Percentiles rank a stretch among this genome's conserved stretches.
Evolutionary conservation across 2,797 vertebrate species (phyloP).

Genomic region (Phrynocephalus vlangalii): DNA sequence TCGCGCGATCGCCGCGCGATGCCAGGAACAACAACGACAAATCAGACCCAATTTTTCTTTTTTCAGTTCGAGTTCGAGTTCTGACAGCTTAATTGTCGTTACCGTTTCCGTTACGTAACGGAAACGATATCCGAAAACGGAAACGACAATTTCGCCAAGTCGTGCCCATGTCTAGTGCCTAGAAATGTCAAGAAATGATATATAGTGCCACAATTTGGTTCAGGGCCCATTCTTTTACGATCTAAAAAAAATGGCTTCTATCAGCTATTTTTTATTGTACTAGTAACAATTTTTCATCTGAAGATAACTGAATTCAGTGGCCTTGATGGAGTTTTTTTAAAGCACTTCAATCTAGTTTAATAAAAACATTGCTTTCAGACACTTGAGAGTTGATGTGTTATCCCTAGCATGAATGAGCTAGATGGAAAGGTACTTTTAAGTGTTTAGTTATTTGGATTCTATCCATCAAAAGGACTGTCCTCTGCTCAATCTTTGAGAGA

Average conservation of each 20-base stretch:
- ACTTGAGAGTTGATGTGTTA: not conserved
- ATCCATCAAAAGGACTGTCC: not conserved
- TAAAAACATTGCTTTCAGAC: not conserved
- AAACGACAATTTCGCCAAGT: no score
- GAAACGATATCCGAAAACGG: no score
- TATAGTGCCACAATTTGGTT: not conserved
- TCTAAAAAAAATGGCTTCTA: not conserved
- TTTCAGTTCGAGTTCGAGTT: no score
- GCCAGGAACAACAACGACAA: no score
- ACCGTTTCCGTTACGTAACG: no score
- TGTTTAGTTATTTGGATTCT: not conserved
- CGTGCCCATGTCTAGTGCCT: no score
- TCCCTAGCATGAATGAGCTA: not conserved
- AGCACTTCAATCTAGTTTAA: conserved; percentile 2
- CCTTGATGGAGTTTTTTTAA: not conserved
- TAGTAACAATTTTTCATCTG: not conserved
- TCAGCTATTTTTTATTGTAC: not conserved
- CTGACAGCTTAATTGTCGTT: no score
- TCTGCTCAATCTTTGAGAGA: not conserved
- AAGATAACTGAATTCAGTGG: not conserved
- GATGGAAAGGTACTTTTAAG: not conserved
- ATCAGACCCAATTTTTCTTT: no score
- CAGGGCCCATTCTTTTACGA: not conserved
- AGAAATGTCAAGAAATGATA: no score
- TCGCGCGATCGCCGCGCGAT: no score